Base-by-base conservation (phyloP, 1,140 invertebrate genomes). In the Thaumetopoea pityocampa region DNA sequence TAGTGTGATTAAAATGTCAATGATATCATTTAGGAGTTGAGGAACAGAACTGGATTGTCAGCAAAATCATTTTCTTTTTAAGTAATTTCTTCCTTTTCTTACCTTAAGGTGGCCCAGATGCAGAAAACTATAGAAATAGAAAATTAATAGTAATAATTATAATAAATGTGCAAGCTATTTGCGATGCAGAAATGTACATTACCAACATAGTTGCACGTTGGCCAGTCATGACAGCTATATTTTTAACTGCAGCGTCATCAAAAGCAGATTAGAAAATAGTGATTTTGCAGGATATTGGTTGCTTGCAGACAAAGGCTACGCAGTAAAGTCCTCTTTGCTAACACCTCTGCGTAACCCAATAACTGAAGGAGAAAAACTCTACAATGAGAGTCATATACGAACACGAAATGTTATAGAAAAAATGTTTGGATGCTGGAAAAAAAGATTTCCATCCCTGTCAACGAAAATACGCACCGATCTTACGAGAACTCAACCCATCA, bases 391-490 rank as follows among this genome's bases (percentile, higher is more conserved):
- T 10, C 47, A 51, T 5, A 43, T 51, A 2, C 38, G 20, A 18
- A 51, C 52, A 1, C 38, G 43, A 15, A 54, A 51, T 44, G 28
- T 35, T 0, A 12, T 56, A 8, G 38, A 47, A 23, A 27, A 43
- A 15, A 24, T 40, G 12, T 51, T 51, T 48, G 44, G 48, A 2
- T 14, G 23, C 5, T 55, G 47, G 52, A 55, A 51, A 19, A 34
- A 42, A 18, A 37, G 37, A 20, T 57, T 51, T 36, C 44, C 44
- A 26, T 22, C 18, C 2, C 16, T 49, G 3, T 24, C 34, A n/a
- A 19, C 14, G 4, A 17, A 24, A 30, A 14, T 45, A 4, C 12
- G 17, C 0, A 34, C 18, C 0, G 7, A 30, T 11, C 5, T 36
- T 14, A 17, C 16, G 10, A 6, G 7, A 29, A 12, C 18, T 6